A percentile compares a stretch with the other conserved stretches of the same genome.
Evolutionary conservation across 2,113 vertebrate species (phyloP).

Genomic region (Lasiurus cinereus): DNA sequence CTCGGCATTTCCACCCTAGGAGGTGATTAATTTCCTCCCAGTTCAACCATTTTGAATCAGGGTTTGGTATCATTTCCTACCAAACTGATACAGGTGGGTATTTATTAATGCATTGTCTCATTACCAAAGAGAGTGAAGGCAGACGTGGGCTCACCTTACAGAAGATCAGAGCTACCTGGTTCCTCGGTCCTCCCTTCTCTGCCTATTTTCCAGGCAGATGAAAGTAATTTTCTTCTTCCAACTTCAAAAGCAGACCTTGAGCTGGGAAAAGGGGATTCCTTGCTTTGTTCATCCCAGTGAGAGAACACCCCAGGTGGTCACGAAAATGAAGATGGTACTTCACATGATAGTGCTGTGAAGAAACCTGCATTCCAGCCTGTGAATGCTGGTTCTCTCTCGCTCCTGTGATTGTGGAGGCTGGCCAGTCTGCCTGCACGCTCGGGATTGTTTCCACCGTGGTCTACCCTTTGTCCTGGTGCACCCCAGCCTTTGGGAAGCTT

Average conservation of each 20-base stretch:
- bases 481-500: not conserved
- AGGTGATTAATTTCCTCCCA: constrained; percentile 23
- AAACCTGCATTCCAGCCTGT: not conserved
- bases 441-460: not conserved
- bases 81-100: not conserved
- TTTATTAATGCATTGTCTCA: not conserved
- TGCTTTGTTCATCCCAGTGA: not conserved
- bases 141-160: not conserved
- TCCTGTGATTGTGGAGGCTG: not conserved
- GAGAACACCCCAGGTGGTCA: not conserved
- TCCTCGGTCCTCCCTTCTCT: not conserved
- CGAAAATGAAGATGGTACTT: not conserved
- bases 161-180: not conserved
- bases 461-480: not conserved
- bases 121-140: not conserved
- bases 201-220: constrained; percentile 40
- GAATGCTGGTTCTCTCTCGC: not conserved
- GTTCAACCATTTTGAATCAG: not conserved
- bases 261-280: not conserved
- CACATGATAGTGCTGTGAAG: not conserved
- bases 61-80: constrained; percentile 39
- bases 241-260: constrained; percentile 48
- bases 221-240: constrained; percentile 65
- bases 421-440: not conserved
- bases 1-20: not conserved